Conservation (phyloP, 2,888 invertebrate species). For the Sarcophaga variegata region DNA sequence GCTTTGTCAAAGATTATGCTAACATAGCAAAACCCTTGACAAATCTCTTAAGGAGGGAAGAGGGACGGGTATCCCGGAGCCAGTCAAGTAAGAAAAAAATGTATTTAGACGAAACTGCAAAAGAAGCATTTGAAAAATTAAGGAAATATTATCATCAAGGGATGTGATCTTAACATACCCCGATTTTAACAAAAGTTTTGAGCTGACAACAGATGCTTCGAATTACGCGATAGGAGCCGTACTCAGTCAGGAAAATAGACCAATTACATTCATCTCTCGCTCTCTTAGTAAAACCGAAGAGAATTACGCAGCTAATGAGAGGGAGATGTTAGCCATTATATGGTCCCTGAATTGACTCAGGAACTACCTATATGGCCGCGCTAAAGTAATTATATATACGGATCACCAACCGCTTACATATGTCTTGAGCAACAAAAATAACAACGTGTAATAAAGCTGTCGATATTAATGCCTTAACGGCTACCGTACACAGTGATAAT, state of each 20-base stretch:
- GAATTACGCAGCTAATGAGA: no score
- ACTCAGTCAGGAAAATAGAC: neutral
- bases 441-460: neutral
- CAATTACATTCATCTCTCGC: no score
- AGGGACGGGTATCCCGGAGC: constrained; percentile 16
- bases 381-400: neutral
- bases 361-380: constrained; percentile 1
- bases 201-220: constrained; percentile 5
- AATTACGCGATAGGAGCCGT: neutral
- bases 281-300: no score
- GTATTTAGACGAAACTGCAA: neutral
- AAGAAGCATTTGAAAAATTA: constrained; percentile 11
- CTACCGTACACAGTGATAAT: constrained; percentile 1
- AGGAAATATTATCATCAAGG: neutral
- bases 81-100: neutral
- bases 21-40: neutral
- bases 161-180: neutral
- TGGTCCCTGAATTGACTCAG: neutral
- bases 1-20: neutral
- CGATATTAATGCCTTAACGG: no score
- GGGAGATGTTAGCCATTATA: no score
- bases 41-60: neutral
- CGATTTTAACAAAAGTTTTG: constrained; percentile 14
- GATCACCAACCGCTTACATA: constrained; percentile 8
- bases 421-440: neutral